Evolutionary conservation across 1,140 invertebrate species (phyloP), one percentile per base, ranked within the genome.

Genomic region (Aplysia californica): DNA sequence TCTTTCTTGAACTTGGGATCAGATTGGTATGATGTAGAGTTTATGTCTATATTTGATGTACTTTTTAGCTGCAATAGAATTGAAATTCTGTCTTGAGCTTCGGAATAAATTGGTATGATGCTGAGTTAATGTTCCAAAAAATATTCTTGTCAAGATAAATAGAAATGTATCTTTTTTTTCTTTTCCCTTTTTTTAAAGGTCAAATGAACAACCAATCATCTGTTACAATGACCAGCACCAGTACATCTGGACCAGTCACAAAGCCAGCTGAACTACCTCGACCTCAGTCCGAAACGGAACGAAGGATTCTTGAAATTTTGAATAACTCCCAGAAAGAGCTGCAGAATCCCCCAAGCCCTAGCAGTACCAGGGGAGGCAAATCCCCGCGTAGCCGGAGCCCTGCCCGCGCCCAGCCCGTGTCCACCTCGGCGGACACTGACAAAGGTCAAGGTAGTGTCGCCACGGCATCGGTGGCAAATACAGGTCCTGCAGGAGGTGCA

Each of bases 201-300:
- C 69, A 71, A 71, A 29, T 77, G 41, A 56, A n/a, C 31, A 56
- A 39, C 33, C 67, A 65, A 36, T 41, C 72, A 44, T 69, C 67
- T 50, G 26, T 61, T 23, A 18, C 33, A 10, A 44, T 39, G 31
- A 23, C 39, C 41, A 31, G 23, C 61, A 44, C 38, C 44, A 39
- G 64, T 33, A 55, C 61, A 61, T 67, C 39, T 33, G 20, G 70
- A 61, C 33, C 66, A 65, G 50, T 64, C 0, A 21, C 73, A 33
- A 79, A 79, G 39, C 74, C 78, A 56, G 77, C 81, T 26, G 83
- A 83, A 31, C 77, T 85, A 21, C 80, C 83, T 39, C 84, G 81
- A 61, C 84, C 84, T 0, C 85, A 86, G 73, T 86, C 85, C 29
- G 85, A 86, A 70, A 86, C 85, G 18, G 85, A 86, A 29, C 76